Percentiles rank a stretch among this genome's conserved stretches.
phyloP scores from a whole-genome alignment of 2,888 invertebrate genomes.

The Cephus sareptanus region DNA sequence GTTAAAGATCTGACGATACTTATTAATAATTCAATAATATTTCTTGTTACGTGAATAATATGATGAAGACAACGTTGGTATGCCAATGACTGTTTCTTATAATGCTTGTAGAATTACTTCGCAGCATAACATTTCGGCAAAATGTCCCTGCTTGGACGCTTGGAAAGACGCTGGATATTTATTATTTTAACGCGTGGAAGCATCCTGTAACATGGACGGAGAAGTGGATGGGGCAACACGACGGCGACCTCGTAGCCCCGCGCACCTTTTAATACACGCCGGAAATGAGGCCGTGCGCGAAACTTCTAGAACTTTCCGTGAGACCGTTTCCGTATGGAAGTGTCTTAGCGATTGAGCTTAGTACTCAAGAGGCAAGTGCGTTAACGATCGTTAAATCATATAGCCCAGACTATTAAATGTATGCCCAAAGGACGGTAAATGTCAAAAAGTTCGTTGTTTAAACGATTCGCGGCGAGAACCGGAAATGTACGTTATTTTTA shows the following conservation, averaged over 20 bases:
- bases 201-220: conserved; percentile 50
- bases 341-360: neutral
- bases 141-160: neutral
- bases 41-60: neutral
- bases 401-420: neutral
- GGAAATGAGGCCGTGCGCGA: conserved; percentile 53
- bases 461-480: conserved; percentile 37
- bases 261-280: conserved; percentile 56
- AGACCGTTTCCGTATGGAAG: conserved; percentile 9
- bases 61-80: neutral
- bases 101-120: neutral
- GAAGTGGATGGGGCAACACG: conserved; percentile 35
- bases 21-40: neutral
- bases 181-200: conserved; percentile 15
- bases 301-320: conserved; percentile 58
- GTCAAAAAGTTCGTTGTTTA: conserved; percentile 28
- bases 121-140: neutral
- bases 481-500: conserved; percentile 44
- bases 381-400: neutral
- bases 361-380: neutral
- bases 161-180: neutral
- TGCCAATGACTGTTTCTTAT: neutral
- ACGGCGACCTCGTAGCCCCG: conserved; percentile 41
- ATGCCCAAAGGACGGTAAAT: conserved; percentile 3
- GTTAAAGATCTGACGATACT: neutral